Evolutionary conservation across 1,140 invertebrate genomes (phyloP).

Genomic region (Drosophila dunni): DNA sequence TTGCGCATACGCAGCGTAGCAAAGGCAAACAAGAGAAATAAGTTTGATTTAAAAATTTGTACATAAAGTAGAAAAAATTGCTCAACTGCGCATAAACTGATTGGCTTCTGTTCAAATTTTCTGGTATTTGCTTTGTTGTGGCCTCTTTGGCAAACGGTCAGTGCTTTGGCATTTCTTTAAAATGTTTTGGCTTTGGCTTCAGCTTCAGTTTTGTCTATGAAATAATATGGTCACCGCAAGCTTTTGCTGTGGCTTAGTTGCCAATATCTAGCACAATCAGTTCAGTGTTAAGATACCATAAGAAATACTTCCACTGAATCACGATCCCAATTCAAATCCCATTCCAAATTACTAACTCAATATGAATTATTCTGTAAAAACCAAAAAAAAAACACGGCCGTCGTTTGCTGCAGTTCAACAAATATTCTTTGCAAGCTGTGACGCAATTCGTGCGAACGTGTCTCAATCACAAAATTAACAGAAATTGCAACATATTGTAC

Average conservation of each 20-base stretch:
- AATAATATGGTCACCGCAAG: constrained; percentile 75
- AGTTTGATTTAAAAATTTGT: background rate
- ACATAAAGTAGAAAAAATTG: background rate
- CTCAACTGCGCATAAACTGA: constrained; percentile 35
- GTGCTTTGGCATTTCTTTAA: constrained; percentile 57
- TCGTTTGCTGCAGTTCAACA: constrained; percentile 47
- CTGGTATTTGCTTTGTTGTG: constrained; percentile 49
- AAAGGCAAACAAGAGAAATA: constrained; percentile 8
- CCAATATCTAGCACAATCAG: constrained; percentile 46
- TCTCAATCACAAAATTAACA: constrained; percentile 82
- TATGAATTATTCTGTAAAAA: background rate
- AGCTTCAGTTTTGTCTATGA: constrained; percentile 33
- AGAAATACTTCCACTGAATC: constrained; percentile 3
- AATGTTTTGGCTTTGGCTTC: constrained; percentile 22
- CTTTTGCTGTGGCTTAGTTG: constrained; percentile 76
- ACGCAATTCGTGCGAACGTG: constrained; percentile 73
- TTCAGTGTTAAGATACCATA: constrained; percentile 6
- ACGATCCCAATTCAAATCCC: constrained; percentile 32
- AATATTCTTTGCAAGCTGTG: constrained; percentile 65
- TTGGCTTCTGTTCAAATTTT: constrained; percentile 32
- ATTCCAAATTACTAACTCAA: constrained; percentile 5
- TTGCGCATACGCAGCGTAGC: constrained; percentile 34
- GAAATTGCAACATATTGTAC: constrained; percentile 79
- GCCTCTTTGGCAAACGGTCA: constrained; percentile 18
- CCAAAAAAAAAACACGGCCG: background rate